Base-by-base conservation (phyloP, 2,113 vertebrate genomes). In the Sclerurus mexicanus region DNA sequence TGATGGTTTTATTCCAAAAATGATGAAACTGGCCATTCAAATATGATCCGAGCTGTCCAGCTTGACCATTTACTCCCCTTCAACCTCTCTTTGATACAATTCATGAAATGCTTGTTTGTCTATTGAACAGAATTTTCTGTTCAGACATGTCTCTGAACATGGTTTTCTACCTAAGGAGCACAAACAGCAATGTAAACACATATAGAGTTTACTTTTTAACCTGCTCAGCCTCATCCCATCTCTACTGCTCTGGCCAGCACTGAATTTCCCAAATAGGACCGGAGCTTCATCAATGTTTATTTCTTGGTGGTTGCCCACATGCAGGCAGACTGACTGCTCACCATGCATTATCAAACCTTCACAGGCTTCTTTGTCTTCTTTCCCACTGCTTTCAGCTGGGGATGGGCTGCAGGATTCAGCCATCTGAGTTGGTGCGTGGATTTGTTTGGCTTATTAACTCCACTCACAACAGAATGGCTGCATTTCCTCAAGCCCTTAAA, bases 401-500 rank as follows among this genome's bases (percentile, higher is more conserved):
- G 49, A 72, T 40, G 68, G 56, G 27, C 58, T 6, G 18, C 24
- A 87, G 66, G 18, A 76, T 82, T 86, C 71, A 37, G 33, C 76
- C 25, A 14, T 64, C 64, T 72, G 90, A 92, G 14, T 50, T 78
- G 53, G n/a, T 13, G 67, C 2, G 0, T 58, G n/a, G 50, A 47
- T 39, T 71, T 84, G 44, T 89, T 85, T 82, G 90, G 39, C 37
- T 95, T 87, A 52, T 90, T 88, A 90, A 44, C 53, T 87, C 58
- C 21, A 14, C 58, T 66, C 66, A 76, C 30, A 74, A 20, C 55
- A 69, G 86, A 85, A 87, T 14, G 52, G 24, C 66, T 88, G 76
- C 27, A 11, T 92, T 94, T 96, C 77, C 88, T 87, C 58, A 82
- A 90, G 53, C 66, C 73, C 67, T 89, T 87, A 89, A 75, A 59